These are phyloP conservation scores for Allophyes oxyacanthae DNA, from an alignment of 2,888 invertebrate genomes.

Conservation along the genomic window DNA sequence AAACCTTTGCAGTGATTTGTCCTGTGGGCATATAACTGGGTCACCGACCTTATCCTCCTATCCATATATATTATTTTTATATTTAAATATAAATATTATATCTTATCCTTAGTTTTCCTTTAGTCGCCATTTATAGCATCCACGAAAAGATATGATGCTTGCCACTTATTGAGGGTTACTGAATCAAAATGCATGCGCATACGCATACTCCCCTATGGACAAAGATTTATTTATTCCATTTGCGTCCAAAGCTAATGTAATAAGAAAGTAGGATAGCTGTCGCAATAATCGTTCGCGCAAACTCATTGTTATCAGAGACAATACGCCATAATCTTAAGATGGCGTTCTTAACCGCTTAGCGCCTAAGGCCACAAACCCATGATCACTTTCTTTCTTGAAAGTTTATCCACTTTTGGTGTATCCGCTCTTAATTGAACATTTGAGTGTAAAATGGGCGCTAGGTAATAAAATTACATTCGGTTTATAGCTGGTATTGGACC, in stretches of 20 bases:
- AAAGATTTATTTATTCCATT: constrained; percentile 23
- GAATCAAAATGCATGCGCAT: no score
- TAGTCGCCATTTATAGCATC: no score
- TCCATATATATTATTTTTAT: no score
- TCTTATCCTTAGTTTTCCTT: no score
- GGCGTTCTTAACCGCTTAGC: constrained; percentile 46
- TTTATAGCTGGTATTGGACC: constrained; percentile 15
- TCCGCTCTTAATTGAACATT: constrained; percentile 43
- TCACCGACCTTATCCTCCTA: no score
- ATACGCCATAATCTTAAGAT: constrained; percentile 64
- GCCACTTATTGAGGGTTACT: no score
- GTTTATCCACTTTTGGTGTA: constrained; percentile 50
- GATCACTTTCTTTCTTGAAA: constrained; percentile 59
- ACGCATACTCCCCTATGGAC: constrained; percentile 9
- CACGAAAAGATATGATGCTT: no score
- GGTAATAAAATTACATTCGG: constrained; percentile 17
- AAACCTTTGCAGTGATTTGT: no score
- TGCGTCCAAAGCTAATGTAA: constrained; percentile 37
- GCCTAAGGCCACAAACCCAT: constrained; percentile 44
- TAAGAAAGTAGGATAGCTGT: constrained; percentile 57
- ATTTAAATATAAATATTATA: no score
- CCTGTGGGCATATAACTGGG: no score
- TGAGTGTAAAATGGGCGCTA: constrained; percentile 18
- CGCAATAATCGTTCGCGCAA: constrained; percentile 45
- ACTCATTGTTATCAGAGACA: constrained; percentile 64